Conservation (phyloP, 2,888 invertebrate genomes). For the Oxytorus armatus region DNA sequence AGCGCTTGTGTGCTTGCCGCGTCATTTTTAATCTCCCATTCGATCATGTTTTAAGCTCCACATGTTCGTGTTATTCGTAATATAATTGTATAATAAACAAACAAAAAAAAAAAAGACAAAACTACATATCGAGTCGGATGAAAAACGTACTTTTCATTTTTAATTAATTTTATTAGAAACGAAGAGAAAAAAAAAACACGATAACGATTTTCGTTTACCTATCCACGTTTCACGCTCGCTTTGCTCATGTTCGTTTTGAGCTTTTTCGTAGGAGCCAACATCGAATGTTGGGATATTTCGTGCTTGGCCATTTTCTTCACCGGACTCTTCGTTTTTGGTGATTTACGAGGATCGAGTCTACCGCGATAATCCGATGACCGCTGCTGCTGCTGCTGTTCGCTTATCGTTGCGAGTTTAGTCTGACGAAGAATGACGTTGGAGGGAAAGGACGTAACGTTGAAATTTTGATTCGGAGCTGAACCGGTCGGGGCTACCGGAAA, state of each 20-base stretch:
- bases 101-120: conserved; percentile 27
- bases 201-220: conserved; percentile 36
- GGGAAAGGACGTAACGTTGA: conserved; percentile 45
- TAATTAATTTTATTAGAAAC: conserved; percentile 7
- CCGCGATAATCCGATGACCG: conserved; percentile 37
- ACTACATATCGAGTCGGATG: neutral
- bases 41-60: conserved; percentile 30
- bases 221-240: conserved; percentile 58
- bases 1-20: conserved; percentile 20
- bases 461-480: conserved; percentile 62
- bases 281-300: conserved; percentile 40
- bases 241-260: conserved; percentile 60
- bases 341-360: conserved; percentile 41
- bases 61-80: conserved; percentile 43
- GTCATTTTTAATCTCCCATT: conserved; percentile 14
- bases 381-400: conserved; percentile 63
- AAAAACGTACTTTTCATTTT: too few relatives aligned
- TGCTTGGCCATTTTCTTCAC: conserved; percentile 70
- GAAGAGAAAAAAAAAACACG: neutral
- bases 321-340: conserved; percentile 68
- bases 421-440: conserved; percentile 61
- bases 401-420: conserved; percentile 70
- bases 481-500: conserved; percentile 52
- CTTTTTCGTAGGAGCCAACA: conserved; percentile 56
- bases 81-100: conserved; percentile 34